Evolutionary conservation across 2,113 vertebrate species (phyloP), one percentile per base, ranked within the genome.

Genomic region (Campylomormyrus numenius): DNA sequence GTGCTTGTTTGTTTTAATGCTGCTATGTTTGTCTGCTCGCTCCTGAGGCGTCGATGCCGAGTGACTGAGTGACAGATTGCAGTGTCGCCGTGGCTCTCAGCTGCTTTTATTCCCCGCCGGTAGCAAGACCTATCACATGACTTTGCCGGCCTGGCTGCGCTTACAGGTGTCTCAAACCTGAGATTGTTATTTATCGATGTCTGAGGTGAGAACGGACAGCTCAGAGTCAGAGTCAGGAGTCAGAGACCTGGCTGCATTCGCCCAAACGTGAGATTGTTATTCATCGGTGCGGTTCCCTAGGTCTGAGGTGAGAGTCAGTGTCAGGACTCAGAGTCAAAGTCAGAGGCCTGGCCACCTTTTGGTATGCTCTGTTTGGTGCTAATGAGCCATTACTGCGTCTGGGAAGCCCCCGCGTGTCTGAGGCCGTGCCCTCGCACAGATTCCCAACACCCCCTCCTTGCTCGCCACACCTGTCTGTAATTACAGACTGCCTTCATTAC

Each of bases 121-220:
- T 97, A 97, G 98, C 96, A 97, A 95, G 95, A 95, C 92, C 31
- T 11, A 0, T 80, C 17, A n/a, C 35, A 80, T 19, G 35, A 80
- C 15, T 15, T 35, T n/a, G 31, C 35, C 2, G 35, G 74, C 15
- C 70, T 19, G 10, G 70, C 31, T 35, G 70, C 11, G 15, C 7
- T 80, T 4, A 5, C 35, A 7, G 7, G 74, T 8, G 35, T 80
- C 74, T 17, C 35, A 80, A 21, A 42, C 15, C 4, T 42, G 4
- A 19, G 74, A 39, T 80, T 17, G 9, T 35, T 35, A 80, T 42
- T 80, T 7, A 42, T 80, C 17, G 35, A 15, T 3, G 13, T 35
- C 31, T 35, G 35, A 39, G 31, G 13, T 77, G 31, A 77, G 35
- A 35, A 35, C 35, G 1, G 35, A 35, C 35, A 35, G 35, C 35